Base-by-base conservation (phyloP, 2,113 vertebrate species). In the Sprattus sprattus region DNA sequence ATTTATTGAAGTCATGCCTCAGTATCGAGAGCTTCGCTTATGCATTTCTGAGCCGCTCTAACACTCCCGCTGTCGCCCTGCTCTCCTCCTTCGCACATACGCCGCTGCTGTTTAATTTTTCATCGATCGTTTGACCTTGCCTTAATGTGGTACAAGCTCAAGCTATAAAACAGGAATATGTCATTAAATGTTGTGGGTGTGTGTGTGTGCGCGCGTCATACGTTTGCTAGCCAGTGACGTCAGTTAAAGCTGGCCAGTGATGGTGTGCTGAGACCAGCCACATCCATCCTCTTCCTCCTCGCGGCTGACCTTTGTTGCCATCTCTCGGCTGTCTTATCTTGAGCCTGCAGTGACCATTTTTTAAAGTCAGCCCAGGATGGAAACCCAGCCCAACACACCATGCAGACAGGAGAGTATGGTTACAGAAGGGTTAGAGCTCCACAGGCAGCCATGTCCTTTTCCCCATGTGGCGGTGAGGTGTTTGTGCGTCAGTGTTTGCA, bases 251-350 rank as follows among this genome's bases (percentile, higher is more conserved):
- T 88, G 75, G 45, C 46, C 80, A 81, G 81, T 78, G 39, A 47
- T 82, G 54, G 57, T 46, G 85, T 39, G 57, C 44, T 67, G 45
- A 80, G 45, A 45, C 82, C 60, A 2, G 4, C 22, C 60, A 83
- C 85, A 85, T 87, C 71, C 81, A 86, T 83, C 80, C 88, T 75
- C 22, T 25, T 67, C 25, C 22, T 67, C 60, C 5, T 2, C 7
- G 60, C 6, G 20, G 46, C 46, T 67, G 50, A 25, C 80, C 39
- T 64, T 60, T 82, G 78, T 52, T 75, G 84, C 84, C 84, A 11
- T 13, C 82, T 57, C 54, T 75, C 80, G 39, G 83, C 82, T 85
- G 82, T 88, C 25, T 87, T 87, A 85, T 86, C 83, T 52, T 82
- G 39, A 82, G 52, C 39, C 4, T 86, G 47, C 82, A 84, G 46